Base-by-base conservation (phyloP, 30 jellyfish, hydroid and myxozoan genomes). In the Calvadosia cruxmelitensis region DNA sequence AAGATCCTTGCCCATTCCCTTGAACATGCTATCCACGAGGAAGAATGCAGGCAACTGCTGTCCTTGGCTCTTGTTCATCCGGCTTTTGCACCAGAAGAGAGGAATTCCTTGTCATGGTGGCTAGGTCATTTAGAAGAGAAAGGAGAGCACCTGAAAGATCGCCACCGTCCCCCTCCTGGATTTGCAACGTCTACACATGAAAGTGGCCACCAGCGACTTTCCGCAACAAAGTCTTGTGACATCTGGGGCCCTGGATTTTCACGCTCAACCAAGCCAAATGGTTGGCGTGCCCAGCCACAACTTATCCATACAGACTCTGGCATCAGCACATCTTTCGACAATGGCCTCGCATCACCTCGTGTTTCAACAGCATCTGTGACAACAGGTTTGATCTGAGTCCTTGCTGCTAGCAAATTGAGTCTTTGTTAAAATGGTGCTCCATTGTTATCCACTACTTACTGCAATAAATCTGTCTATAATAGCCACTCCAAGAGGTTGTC, bases 271-370 rank as follows among this genome's bases (percentile, higher is more conserved):
- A 85, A 72, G 10, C 31, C 81, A 50, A 89, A 89, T 65, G 98
- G 98, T 35, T 89, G 95, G 95, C 76, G 93, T 57, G 90, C 70
- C 16, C 91, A 57, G 27, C n/a, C 75, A 20, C 80, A 80, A 31
- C 64, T 85, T 26, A 75, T 81, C n/a, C 98, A 89, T 48, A 89
- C 78, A 72, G 98, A 89, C 78, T 89, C 98, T 62, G 98, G 98
- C 28, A 89, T 89, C 50, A 68, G 98, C 79, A 82, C 93, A 10
- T 89, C 98, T 0, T 89, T 89, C 77, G 84, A 77, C 51, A 77
- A 77, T 27, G 27, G 32, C 12, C 69, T 57, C 27, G 12, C 32
- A 24, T 23, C 69, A 23, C 57, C 57, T 42, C 57, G 57, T 20
- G 20, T 42, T 42, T 42, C 57, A 5, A 42, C 57, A 42, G 57